Evolutionary conservation across 2,797 vertebrate species (phyloP), one percentile per base, ranked within the genome.

Genomic region (Hozukius guyotensis): DNA sequence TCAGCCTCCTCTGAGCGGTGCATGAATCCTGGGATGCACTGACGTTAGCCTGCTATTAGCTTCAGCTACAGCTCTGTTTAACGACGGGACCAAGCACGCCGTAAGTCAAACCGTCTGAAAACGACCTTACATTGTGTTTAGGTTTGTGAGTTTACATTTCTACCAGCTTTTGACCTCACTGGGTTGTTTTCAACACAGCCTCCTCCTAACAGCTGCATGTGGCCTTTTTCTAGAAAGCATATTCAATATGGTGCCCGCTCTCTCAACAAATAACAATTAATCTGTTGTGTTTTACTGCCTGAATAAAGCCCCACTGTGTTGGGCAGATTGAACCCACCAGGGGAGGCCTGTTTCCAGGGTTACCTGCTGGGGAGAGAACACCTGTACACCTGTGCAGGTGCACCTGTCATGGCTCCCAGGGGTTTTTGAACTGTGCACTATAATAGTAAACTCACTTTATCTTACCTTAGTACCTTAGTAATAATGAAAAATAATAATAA

Each of bases 1-100:
- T 4, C 75, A 81, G 69, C 67, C 68, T 77, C 67, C 72, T 52
- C 22, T 18, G 8, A 80, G 56, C 71, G 67, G 88, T 81, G 87
- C 85, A 60, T 64, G 75, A 75, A 81, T 84, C 67, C 38, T 14
- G 94, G 80, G 91, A 93, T 93, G 92, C 78, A 42, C 86, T 22
- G 84, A 73, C n/a, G 86, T 42, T 94, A 94, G 93, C 92, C 57
- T 67, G 86, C 36, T 75, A 74, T 90, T 93, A 93, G 92, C 93
- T 82, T 60, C 38, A 42, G 38, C 38, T 42, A 63, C 77, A 75
- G 77, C 88, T 86, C 73, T 32, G 72, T 66, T 78, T 59, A 63
- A 83, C 89, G 61, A 87, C 87, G 61, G 91, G 93, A 92, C 86
- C 83, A 46, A 87, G 73, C 78, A 64, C 82, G 88, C 92, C 87